Evolutionary conservation across 2,888 invertebrate genomes (phyloP), one percentile per base, ranked within the genome.

Genomic region (Archaeoteleia sp.): DNA sequence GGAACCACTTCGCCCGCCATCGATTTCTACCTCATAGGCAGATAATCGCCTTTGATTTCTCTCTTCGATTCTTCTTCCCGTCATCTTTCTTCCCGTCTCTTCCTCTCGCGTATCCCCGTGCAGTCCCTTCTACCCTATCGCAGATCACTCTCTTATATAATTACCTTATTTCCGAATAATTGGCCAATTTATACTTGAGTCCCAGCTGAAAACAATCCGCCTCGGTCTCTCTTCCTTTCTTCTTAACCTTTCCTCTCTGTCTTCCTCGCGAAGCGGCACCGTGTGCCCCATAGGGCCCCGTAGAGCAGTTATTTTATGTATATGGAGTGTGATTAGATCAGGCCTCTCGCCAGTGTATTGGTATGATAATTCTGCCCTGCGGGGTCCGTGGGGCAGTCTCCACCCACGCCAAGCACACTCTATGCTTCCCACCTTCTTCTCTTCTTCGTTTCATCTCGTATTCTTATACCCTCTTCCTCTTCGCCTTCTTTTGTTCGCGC

Each of bases 241-340:
- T 57, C 49, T 65, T 71, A 49, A 63, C 66, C 39, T 10, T 46
- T 27, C 17, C 34, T 48, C 25, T 48, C 57, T 68, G 37, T 13
- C 46, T 35, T 29, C 58, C 68, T 68, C 72, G 69, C 69, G 69
- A 73, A 71, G 73, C 74, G 74, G 71, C 74, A 74, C 78, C 73
- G 75, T 75, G 79, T 78, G 78, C 79, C 82, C 82, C 79, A 79
- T 82, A 79, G 82, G 83, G 80, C 81, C 83, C 80, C 80, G 82
- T 80, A 79, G 82, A 82, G 80, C 80, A 76, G 78, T 85, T 85
- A 85, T 85, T 85, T 85, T 83, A 84, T 84, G 82, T 84, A 83
- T 85, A 84, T 83, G 84, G 81, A 82, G 84, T 83, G 85, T 85
- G 85, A 85, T 85, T 83, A 85, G 84, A 83, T 83, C 83, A 80